A percentile compares a stretch with the other conserved stretches of the same genome.
These are phyloP conservation scores for Drosophila fulvimacula DNA, from an alignment of 2,888 invertebrate genomes.

Conservation along the genomic window DNA sequence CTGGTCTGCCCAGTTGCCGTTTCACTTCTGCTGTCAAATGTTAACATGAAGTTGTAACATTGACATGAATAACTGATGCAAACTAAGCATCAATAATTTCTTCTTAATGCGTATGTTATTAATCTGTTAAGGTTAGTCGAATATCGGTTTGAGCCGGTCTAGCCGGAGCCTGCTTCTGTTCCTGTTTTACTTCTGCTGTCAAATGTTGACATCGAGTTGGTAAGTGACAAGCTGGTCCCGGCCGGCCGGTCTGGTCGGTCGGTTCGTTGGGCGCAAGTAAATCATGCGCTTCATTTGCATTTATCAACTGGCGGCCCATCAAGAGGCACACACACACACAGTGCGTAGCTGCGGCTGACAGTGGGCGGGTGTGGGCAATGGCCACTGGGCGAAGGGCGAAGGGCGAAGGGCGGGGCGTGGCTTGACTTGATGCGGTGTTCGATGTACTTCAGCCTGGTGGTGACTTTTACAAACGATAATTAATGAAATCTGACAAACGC, in stretches of 20 bases:
- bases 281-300: slow-evolving; percentile 62
- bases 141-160: too few relatives aligned
- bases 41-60: neutral
- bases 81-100: neutral
- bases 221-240: slow-evolving; percentile 17
- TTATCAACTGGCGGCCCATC: slow-evolving; percentile 45
- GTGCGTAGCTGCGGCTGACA: slow-evolving; percentile 9
- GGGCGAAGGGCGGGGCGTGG: too few relatives aligned
- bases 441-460: slow-evolving; percentile 53
- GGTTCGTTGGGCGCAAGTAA: slow-evolving; percentile 40
- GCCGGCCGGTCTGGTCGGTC: neutral
- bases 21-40: neutral
- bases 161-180: neutral
- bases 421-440: slow-evolving; percentile 6
- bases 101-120: neutral
- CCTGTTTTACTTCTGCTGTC: neutral
- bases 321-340: slow-evolving; percentile 1
- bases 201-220: slow-evolving; percentile 7
- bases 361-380: neutral
- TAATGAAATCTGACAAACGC: slow-evolving; percentile 79
- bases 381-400: too few relatives aligned
- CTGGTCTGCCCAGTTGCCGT: neutral
- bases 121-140: neutral
- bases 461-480: slow-evolving; percentile 79
- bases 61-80: neutral